These are phyloP conservation scores for Drosophila ogumai DNA, from an alignment of 1,140 invertebrate species.

Conservation along the genomic window DNA sequence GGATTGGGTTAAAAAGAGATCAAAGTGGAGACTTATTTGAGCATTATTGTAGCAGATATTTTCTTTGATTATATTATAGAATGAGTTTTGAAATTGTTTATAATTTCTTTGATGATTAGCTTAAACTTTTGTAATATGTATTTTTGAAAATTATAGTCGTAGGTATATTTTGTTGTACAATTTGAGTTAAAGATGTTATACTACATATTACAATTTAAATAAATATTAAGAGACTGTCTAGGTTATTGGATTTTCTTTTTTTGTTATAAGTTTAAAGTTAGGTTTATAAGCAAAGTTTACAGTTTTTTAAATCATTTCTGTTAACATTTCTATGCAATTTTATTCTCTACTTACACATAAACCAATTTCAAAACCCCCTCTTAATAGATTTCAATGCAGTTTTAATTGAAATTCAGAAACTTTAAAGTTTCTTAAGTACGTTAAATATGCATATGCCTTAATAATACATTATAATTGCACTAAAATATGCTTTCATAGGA, in stretches of 20 bases:
- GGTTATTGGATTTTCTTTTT: too few species aligned
- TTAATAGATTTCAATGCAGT: neutral
- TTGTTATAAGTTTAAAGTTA: too few species aligned
- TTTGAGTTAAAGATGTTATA: too few species aligned
- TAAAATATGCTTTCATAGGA: slow-evolving; percentile 10
- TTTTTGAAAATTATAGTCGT: too few species aligned
- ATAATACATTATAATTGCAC: neutral
- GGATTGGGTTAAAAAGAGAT: slow-evolving; percentile 11
- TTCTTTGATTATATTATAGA: neutral
- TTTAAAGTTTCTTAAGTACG: neutral
- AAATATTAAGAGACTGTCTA: too few species aligned
- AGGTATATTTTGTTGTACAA: too few species aligned
- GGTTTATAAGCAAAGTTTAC: too few species aligned
- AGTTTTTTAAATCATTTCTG: too few species aligned
- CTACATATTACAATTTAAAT: too few species aligned
- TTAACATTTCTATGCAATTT: too few species aligned
- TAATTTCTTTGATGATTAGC: neutral
- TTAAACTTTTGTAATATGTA: neutral
- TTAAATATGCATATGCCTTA: neutral
- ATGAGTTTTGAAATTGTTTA: neutral
- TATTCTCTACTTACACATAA: neutral
- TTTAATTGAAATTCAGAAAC: neutral
- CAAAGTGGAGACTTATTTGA: slow-evolving; percentile 25
- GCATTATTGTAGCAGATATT: neutral
- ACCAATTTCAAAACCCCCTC: too few species aligned